Base-by-base conservation (phyloP, 2,797 vertebrate species). In the Clarias pachynema region DNA sequence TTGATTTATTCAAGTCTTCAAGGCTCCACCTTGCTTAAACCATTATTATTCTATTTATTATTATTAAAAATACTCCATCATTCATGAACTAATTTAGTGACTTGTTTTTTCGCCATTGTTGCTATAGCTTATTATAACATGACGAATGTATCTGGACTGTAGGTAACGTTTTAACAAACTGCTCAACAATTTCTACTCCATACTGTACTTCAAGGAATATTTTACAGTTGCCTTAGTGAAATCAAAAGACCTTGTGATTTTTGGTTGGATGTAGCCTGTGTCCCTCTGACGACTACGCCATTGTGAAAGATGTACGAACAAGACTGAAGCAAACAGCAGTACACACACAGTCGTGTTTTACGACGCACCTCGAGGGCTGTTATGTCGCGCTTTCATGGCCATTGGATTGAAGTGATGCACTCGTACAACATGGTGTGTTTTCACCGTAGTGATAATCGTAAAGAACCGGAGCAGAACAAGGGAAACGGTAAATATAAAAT, bases 341-440 rank as follows among this genome's bases (percentile, higher is more conserved):
- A 37, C 49, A 37, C 63, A 37, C 63, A 37, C 20, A 57, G 65
- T 12, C 57, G 65, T 18, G 56, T 81, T 56, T 81, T 69, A 68
- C 79, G 53, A 1, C 6, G 29, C 65, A 82, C 66, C 65, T 57
- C 65, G 14, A 82, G 65, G 49, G 80, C 65, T n/a, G 80, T 70
- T 70, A 57, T 10, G 49, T 16, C 57, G 26, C 34, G 8, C 49
- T 53, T 57, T 57, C 80, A 37, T 37, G 22, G 49, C 44, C 31
- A n/a, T 57, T 57, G 31, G 44, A 56, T 57, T 34, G 22, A 29
- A 29, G 63, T 34, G 29, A 24, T 56, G 79, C n/a, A 26, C 37
- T 81, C 20, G 3, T 81, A 31, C 63, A 53, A 9, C 40, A 56
- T 34, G 63, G 49, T 22, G 26, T 56, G 15, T 20, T 69, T 26